A percentile compares a stretch with the other conserved stretches of the same genome.
phyloP scores from a whole-genome alignment of 2,888 invertebrate species.

The Graphium colonna region DNA sequence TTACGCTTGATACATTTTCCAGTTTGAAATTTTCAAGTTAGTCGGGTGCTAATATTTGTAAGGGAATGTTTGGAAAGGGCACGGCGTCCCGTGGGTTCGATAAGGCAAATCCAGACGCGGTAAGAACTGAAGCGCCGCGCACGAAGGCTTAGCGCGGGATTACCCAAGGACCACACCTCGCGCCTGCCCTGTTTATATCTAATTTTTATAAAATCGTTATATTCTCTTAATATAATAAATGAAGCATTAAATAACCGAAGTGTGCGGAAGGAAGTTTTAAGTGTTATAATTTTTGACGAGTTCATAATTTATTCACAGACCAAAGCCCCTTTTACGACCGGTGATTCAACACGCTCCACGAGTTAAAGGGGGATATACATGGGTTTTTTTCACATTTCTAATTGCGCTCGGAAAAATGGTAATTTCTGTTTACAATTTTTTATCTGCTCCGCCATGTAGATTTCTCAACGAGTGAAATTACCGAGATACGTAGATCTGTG shows the following conservation, averaged over 20 bases:
- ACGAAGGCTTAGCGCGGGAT: constrained; percentile 51
- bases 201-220: too few relatives aligned
- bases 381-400: constrained; percentile 37
- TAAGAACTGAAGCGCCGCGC: constrained; percentile 55
- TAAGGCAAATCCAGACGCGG: constrained; percentile 66
- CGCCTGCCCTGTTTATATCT: background rate
- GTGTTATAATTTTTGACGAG: background rate
- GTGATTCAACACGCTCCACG: constrained; percentile 22
- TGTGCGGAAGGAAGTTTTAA: too few relatives aligned
- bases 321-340: constrained; percentile 16
- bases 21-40: background rate
- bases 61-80: constrained; percentile 30
- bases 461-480: constrained; percentile 72
- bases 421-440: constrained; percentile 64
- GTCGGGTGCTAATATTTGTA: constrained; percentile 9
- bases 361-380: constrained; percentile 40
- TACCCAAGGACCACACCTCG: constrained; percentile 59
- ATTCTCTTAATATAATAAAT: too few relatives aligned
- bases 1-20: background rate
- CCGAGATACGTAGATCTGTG: constrained; percentile 70
- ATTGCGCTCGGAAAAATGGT: constrained; percentile 42
- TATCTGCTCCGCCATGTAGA: constrained; percentile 53
- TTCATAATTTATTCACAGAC: constrained; percentile 15
- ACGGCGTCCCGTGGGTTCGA: constrained; percentile 60
- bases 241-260: too few relatives aligned